phyloP scores from a whole-genome alignment of 1,140 invertebrate genomes.

The Listronotus oregonensis region DNA sequence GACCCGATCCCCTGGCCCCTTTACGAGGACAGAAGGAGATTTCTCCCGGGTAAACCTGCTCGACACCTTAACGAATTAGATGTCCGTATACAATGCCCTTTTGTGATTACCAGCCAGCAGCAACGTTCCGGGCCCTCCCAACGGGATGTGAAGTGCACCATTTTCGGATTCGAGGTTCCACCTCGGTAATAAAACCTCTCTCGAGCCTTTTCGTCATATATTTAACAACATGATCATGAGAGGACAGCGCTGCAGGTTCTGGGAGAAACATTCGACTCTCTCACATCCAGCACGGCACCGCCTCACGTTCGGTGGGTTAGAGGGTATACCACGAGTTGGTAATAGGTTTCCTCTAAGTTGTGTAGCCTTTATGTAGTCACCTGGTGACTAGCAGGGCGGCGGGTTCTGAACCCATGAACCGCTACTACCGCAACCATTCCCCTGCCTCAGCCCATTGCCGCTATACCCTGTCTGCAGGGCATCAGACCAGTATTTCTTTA shows the following conservation, averaged over 20 bases:
- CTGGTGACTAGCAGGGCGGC: slow-evolving; percentile 12
- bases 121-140: background rate
- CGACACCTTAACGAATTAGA: background rate
- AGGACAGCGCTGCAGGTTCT: slow-evolving; percentile 29
- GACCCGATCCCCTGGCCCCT: background rate
- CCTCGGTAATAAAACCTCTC: too few species aligned
- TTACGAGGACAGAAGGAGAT: background rate
- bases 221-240: too few species aligned
- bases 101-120: background rate
- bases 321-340: slow-evolving; percentile 17
- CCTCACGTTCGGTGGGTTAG: background rate
- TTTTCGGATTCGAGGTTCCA: too few species aligned
- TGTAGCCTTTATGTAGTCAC: slow-evolving; percentile 15
- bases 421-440: background rate
- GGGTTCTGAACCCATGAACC: background rate
- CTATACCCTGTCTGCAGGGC: background rate
- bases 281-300: slow-evolving; percentile 26
- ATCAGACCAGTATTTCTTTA: too few species aligned
- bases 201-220: too few species aligned
- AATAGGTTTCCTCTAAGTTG: slow-evolving; percentile 24
- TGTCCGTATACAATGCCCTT: background rate
- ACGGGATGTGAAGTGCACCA: too few species aligned
- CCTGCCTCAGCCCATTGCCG: background rate
- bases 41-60: background rate
- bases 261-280: slow-evolving; percentile 22